These are phyloP conservation scores for Galagoides demidoff DNA, from an alignment of 2,797 vertebrate species.

Conservation along the genomic window DNA sequence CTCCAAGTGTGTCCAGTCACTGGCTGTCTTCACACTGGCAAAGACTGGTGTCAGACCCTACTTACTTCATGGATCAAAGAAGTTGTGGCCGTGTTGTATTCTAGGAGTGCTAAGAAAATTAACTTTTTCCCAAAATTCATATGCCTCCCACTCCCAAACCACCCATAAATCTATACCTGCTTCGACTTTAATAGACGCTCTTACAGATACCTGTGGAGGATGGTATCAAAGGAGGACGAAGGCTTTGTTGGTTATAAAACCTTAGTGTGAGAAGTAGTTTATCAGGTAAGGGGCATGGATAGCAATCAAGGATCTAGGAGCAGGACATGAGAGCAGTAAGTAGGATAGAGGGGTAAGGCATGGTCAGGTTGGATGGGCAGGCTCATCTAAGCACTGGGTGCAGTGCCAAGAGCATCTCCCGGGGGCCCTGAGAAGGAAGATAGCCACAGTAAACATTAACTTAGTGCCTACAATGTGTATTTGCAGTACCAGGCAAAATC, in stretches of 20 bases:
- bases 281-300: background rate
- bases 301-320: background rate
- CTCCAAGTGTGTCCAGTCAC: background rate
- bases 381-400: background rate
- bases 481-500: background rate
- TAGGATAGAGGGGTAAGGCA: background rate
- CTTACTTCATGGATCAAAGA: background rate
- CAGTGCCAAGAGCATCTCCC: background rate
- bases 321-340: background rate
- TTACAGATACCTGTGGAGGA: background rate
- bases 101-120: background rate
- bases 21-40: background rate
- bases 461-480: background rate
- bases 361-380: background rate
- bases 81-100: background rate
- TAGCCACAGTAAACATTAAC: background rate
- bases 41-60: background rate
- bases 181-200: background rate
- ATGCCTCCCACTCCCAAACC: background rate
- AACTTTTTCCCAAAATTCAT: background rate
- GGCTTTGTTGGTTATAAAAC: background rate
- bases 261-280: background rate
- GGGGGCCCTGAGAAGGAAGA: background rate
- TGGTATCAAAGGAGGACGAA: background rate
- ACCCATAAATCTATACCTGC: background rate